Evolutionary conservation across 1,140 invertebrate species (phyloP).

Genomic region (Drosophila kepulauana): DNA sequence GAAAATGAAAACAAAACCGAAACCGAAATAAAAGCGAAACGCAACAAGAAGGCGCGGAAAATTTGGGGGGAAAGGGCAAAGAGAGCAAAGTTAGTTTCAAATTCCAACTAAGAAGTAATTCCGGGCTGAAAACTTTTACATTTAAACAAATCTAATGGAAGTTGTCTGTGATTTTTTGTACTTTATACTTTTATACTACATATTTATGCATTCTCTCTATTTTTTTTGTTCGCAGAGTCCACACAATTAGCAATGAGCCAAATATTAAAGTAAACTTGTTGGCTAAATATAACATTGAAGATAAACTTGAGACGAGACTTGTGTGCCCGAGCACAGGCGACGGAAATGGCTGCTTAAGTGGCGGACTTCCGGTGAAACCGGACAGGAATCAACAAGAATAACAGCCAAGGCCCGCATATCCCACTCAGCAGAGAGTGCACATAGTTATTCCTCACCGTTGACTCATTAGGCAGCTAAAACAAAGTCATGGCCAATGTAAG

Average conservation of each 20-base stretch:
- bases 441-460: not conserved
- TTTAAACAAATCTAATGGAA: conserved; percentile 56
- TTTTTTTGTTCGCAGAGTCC: conserved; percentile 39
- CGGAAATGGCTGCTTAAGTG: conserved; percentile 80
- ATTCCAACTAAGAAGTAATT: conserved; percentile 72
- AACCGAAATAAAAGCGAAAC: conserved; percentile 3
- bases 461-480: conserved; percentile 35
- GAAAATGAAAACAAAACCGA: conserved; percentile 6
- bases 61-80: not conserved
- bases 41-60: not conserved
- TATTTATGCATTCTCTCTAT: not conserved
- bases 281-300: conserved; percentile 35
- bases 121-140: conserved; percentile 58
- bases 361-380: conserved; percentile 64
- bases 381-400: conserved; percentile 48
- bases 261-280: conserved; percentile 46
- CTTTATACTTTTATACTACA: conserved; percentile 1
- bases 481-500: conserved; percentile 37
- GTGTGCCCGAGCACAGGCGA: conserved; percentile 43
- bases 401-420: not conserved
- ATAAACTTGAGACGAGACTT: conserved; percentile 36
- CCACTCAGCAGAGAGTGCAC: not conserved
- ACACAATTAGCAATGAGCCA: conserved; percentile 69
- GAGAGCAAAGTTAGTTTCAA: conserved; percentile 62
- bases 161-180: conserved; percentile 24